Percentiles rank a stretch among this genome's conserved stretches.
Conservation (phyloP, 2,797 vertebrate species). For the Gadopsis bispinosus region DNA sequence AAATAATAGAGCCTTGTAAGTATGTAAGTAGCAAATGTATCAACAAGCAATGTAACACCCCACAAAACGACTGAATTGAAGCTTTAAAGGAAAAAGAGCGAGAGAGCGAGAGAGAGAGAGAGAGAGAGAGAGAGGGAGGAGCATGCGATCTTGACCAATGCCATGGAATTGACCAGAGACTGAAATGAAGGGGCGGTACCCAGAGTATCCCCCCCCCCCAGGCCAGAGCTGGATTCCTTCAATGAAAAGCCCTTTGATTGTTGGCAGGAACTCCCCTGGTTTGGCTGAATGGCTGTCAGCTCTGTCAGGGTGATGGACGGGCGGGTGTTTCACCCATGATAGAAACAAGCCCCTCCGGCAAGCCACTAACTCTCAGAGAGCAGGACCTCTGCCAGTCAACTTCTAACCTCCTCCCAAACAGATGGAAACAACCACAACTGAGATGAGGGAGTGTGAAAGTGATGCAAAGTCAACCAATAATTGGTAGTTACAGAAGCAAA, state of each 20-base stretch:
- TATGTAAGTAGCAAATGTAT: background rate
- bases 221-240: conserved; percentile 81
- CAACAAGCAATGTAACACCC: background rate
- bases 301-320: conserved; percentile 82
- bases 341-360: conserved; percentile 80
- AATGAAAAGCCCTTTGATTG: conserved; percentile 84
- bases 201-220: conserved; percentile 61
- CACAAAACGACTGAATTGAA: conserved; percentile 7
- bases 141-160: conserved; percentile 61
- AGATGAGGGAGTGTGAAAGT: conserved; percentile 56
- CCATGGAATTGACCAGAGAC: conserved; percentile 47
- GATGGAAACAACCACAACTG: conserved; percentile 70
- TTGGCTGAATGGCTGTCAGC: conserved; percentile 84
- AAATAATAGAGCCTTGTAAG: background rate
- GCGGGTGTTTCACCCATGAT: conserved; percentile 80
- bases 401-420: conserved; percentile 73
- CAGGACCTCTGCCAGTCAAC: conserved; percentile 84
- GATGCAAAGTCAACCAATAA: conserved; percentile 38
- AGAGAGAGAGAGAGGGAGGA: conserved; percentile 10
- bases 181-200: conserved; percentile 21
- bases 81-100: background rate
- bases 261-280: conserved; percentile 79
- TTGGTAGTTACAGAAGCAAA: conserved; percentile 33
- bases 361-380: conserved; percentile 77
- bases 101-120: conserved; percentile 22